Evolutionary conservation across 2,113 vertebrate genomes (phyloP).

Genomic region (Glaucidium brasilianum): DNA sequence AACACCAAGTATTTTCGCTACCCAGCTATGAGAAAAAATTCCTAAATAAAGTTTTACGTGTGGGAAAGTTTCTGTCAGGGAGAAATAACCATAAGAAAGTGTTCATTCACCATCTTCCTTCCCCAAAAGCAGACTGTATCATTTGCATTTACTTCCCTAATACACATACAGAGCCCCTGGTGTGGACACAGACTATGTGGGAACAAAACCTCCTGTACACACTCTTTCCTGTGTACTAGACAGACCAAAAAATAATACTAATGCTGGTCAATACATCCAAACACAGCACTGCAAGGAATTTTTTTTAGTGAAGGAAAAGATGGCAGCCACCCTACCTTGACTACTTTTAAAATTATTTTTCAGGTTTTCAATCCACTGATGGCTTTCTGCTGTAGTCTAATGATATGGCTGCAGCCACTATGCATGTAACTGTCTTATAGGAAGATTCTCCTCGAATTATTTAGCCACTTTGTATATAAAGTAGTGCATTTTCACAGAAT

Average conservation of each 20-base stretch:
- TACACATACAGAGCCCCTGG: not conserved
- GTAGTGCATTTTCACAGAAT: not conserved
- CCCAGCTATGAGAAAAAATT: not conserved
- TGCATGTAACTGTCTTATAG: not conserved
- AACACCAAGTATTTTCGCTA: not conserved
- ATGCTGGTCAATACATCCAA: not conserved
- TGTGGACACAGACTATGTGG: fast-evolving
- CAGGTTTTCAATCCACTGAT: not conserved
- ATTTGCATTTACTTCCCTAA: not conserved
- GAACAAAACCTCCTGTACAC: not conserved
- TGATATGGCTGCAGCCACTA: not conserved
- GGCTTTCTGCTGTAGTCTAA: not conserved
- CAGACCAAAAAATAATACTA: not conserved
- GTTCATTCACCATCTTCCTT: not conserved
- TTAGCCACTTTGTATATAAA: not conserved
- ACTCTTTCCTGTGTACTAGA: not conserved
- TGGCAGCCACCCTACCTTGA: not conserved
- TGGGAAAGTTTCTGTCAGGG: not conserved
- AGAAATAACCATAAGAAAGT: not conserved
- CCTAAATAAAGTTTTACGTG: not conserved
- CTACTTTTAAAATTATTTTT: not conserved
- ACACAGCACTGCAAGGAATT: not conserved
- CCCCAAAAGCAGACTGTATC: not conserved
- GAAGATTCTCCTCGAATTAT: not conserved
- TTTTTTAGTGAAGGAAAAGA: not conserved